These are phyloP conservation scores for Lamproptera curius DNA, from an alignment of 2,888 invertebrate species.

Conservation along the genomic window DNA sequence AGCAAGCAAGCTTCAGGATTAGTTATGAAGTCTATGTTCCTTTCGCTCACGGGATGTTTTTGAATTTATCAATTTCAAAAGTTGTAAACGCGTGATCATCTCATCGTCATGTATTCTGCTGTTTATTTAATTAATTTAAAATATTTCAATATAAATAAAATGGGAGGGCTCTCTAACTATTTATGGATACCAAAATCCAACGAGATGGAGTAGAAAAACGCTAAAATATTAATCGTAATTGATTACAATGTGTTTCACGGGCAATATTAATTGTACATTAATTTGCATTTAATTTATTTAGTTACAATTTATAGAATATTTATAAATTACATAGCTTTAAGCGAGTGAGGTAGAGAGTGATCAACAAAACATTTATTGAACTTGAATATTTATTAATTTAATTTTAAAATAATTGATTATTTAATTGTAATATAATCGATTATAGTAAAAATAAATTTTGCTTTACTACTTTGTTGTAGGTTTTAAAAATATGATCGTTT, in stretches of 20 bases:
- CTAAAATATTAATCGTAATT: neutral
- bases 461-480: too few species aligned
- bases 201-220: too few species aligned
- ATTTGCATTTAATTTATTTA: conserved; percentile 64
- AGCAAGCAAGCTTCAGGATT: too few species aligned
- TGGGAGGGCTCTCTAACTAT: neutral
- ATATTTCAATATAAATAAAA: too few species aligned
- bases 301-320: conserved; percentile 29
- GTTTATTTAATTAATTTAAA: too few species aligned
- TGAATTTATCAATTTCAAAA: too few species aligned
- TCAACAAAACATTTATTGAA: conserved; percentile 15
- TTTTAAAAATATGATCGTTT: neutral
- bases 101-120: too few species aligned
- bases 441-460: neutral
- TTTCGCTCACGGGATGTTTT: too few species aligned
- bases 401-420: conserved; percentile 13
- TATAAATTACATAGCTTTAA: conserved; percentile 47
- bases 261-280: conserved; percentile 44
- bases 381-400: conserved; percentile 2
- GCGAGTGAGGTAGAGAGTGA: too few species aligned
- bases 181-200: neutral
- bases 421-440: too few species aligned
- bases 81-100: too few species aligned
- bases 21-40: too few species aligned
- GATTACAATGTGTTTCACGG: neutral